Percentiles rank a stretch among this genome's conserved stretches.
Conservation (phyloP, 2,113 vertebrate genomes). For the Leiothrix lutea region DNA sequence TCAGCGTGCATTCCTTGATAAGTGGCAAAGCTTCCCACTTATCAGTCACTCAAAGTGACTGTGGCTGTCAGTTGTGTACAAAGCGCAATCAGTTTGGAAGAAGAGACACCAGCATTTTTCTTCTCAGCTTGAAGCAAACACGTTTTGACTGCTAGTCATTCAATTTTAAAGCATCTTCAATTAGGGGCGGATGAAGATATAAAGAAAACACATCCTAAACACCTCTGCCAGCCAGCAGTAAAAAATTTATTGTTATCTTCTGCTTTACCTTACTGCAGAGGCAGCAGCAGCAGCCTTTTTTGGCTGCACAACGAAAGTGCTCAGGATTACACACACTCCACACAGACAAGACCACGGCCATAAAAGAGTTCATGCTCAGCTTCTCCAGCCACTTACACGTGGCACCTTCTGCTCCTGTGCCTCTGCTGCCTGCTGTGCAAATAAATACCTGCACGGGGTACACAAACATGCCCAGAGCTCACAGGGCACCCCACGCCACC, state of each 20-base stretch:
- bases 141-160: constrained; percentile 85
- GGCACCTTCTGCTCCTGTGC: not conserved
- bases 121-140: constrained; percentile 85
- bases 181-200: constrained; percentile 82
- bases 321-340: constrained; percentile 24
- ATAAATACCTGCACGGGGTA: not conserved
- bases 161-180: constrained; percentile 86
- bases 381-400: not conserved
- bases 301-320: constrained; percentile 20
- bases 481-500: fast-evolving
- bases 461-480: not conserved
- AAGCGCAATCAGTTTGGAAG: constrained; percentile 80
- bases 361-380: not conserved
- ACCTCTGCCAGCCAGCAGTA: constrained; percentile 75
- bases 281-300: constrained; percentile 36
- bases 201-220: constrained; percentile 83
- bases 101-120: constrained; percentile 83
- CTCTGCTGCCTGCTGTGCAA: not conserved
- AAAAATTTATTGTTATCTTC: constrained; percentile 76
- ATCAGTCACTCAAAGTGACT: constrained; percentile 85
- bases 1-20: constrained; percentile 76
- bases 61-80: constrained; percentile 83
- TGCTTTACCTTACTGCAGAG: constrained; percentile 59
- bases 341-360: not conserved
- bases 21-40: constrained; percentile 81